phyloP scores from a whole-genome alignment of 1,140 invertebrate species.

The Hypsibius dujardini region DNA sequence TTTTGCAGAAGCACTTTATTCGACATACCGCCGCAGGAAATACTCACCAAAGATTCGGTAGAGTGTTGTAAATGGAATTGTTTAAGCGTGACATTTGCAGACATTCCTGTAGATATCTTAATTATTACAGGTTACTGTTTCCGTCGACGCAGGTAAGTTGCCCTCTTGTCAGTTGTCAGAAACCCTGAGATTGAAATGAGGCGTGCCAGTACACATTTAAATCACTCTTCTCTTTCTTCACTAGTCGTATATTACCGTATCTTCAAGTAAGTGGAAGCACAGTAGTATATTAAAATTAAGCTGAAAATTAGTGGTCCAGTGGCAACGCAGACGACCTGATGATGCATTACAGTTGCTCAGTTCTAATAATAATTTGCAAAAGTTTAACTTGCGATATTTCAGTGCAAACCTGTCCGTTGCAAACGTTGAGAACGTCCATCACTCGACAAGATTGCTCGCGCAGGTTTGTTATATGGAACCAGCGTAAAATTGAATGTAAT shows the following conservation, averaged over 20 bases:
- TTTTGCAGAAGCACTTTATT: slow-evolving; percentile 16
- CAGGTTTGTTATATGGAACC: neutral
- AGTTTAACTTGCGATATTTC: too few species aligned
- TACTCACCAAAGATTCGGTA: slow-evolving; percentile 45
- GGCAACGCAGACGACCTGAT: too few species aligned
- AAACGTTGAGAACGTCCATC: slow-evolving; percentile 47
- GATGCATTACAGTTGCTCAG: too few species aligned
- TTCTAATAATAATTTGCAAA: too few species aligned
- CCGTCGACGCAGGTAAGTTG: slow-evolving; percentile 2
- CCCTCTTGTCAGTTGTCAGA: too few species aligned
- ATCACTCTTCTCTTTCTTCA: too few species aligned
- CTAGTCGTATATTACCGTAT: slow-evolving; percentile 46
- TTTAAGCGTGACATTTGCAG: neutral
- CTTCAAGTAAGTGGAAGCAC: slow-evolving; percentile 29
- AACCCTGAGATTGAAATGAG: too few species aligned
- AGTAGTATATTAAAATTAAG: too few species aligned
- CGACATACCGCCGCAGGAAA: slow-evolving; percentile 31
- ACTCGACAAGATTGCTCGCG: slow-evolving; percentile 37
- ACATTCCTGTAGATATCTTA: neutral
- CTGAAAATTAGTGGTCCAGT: too few species aligned
- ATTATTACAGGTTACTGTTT: neutral
- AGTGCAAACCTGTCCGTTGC: slow-evolving; percentile 26
- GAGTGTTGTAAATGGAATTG: slow-evolving; percentile 1
- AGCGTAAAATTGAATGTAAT: neutral
- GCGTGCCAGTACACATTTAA: too few species aligned